Evolutionary conservation across 2,113 vertebrate species (phyloP).

Genomic region (Ursus arctos): DNA sequence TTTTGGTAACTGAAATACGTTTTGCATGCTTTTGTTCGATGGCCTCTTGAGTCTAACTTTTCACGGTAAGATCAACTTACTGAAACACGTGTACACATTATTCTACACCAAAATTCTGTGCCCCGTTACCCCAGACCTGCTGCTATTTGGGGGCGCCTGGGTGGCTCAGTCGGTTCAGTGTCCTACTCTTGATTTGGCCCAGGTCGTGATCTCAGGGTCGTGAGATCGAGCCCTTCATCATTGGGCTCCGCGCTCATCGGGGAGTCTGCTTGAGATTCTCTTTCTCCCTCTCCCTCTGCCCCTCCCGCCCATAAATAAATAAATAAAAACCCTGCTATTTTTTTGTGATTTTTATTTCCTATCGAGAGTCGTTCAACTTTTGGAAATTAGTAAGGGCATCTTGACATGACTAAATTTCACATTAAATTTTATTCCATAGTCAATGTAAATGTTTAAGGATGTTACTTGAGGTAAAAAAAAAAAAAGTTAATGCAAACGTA

Average conservation of each 20-base stretch:
- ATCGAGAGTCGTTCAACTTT: background rate
- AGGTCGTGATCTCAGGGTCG: background rate
- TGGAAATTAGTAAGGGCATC: slow-evolving; percentile 1
- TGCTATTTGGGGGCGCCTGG: background rate
- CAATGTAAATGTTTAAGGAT: background rate
- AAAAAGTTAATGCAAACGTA: background rate
- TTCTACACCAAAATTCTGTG: background rate
- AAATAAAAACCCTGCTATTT: background rate
- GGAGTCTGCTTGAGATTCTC: background rate
- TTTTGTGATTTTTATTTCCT: slow-evolving; percentile 45
- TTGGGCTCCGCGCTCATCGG: background rate
- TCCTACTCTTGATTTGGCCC: background rate
- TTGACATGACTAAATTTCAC: background rate
- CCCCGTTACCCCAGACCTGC: background rate
- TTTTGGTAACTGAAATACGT: background rate
- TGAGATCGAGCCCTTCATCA: background rate
- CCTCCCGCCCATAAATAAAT: background rate
- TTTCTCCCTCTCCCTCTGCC: background rate
- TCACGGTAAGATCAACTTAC: background rate
- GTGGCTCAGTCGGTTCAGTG: background rate
- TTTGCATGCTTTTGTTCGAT: background rate
- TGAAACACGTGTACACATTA: background rate
- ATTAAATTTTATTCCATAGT: slow-evolving; percentile 25
- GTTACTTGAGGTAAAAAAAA: background rate
- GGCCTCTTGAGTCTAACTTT: background rate